A percentile compares a stretch with the other conserved stretches of the same genome.
Conservation (phyloP, 2,113 vertebrate species). For the Naja naja region DNA sequence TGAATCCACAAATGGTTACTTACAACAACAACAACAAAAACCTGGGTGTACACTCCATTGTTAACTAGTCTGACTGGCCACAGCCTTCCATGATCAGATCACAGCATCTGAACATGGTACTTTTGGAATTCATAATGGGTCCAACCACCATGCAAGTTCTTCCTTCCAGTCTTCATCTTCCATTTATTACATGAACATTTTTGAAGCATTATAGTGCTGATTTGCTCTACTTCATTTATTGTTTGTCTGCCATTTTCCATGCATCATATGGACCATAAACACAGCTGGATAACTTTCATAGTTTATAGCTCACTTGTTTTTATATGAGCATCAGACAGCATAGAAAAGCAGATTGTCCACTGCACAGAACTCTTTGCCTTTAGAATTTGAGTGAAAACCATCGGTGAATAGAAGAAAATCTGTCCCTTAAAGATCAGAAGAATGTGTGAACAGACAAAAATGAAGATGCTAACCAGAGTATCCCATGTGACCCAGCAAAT, state of each 20-base stretch:
- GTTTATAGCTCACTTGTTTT: conserved; percentile 65
- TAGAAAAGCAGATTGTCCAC: conserved; percentile 36
- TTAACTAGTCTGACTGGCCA: neutral
- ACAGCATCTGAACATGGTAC: no score
- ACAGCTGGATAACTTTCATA: conserved; percentile 35
- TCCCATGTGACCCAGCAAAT: conserved; percentile 8
- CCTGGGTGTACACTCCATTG: neutral
- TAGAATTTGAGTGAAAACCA: conserved; percentile 59
- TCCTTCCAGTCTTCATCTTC: neutral
- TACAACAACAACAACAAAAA: neutral
- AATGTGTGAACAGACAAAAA: conserved; percentile 46
- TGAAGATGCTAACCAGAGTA: conserved; percentile 11
- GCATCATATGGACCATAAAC: neutral
- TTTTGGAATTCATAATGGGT: neutral
- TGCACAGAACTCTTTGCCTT: conserved; percentile 54
- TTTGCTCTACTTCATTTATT: conserved; percentile 28
- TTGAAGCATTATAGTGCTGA: conserved; percentile 3
- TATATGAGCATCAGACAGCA: conserved; percentile 57
- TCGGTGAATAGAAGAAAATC: conserved; percentile 51
- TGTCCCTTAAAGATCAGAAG: conserved; percentile 43
- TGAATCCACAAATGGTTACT: neutral
- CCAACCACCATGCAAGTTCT: neutral
- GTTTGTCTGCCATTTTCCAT: conserved; percentile 27
- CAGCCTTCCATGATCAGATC: neutral
- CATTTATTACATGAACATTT: neutral